Base-by-base conservation (phyloP, 2,797 vertebrate species). In the Choloepus didactylus region DNA sequence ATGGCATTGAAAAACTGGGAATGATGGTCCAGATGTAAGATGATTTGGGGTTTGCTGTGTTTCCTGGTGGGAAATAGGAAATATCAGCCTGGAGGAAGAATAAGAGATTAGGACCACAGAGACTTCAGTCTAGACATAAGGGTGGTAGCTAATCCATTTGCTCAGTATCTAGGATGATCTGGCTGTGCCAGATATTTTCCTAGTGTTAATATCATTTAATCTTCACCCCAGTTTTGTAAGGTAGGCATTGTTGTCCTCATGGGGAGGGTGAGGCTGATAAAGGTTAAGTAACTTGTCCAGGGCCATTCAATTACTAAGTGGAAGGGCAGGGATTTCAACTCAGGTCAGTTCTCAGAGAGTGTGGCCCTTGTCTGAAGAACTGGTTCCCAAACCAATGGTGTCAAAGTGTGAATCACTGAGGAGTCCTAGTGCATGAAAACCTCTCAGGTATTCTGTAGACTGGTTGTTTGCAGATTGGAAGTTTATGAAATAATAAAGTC, bases 61-160 rank as follows among this genome's bases (percentile, higher is more conserved):
- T 75, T 92, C 51, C 35, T 31, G 23, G 44, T 92, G 44, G 62
- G 54, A 84, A 70, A 81, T 38, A 81, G 67, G 59, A 94, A 81
- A 66, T 31, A 64, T 19, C 73, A 18, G 73, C 31, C 46, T n/a
- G 76, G 38, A 38, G 25, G 46, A 38, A 94, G 75, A 66, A 12
- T 51, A 59, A 72, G 46, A 66, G 64, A 64, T 80, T 38, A 73
- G 59, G 38, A 56, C 44, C 19, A 35, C 77, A 89, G 60, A 60
- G 87, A 72, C 46, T 72, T 90, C 12, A 72, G 56, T 12, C 66
- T 44, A 27, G 35, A 54, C 27, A 46, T 6, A 79, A 64, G 35
- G 29, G 35, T 35, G 23, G 12, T 64, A 69, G 64, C 6, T 35
- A 72, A n/a, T 64, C 29, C 54, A 25, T 56, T 59, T 51, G 69